Percentiles rank a stretch among this genome's conserved stretches.
phyloP scores from a whole-genome alignment of 2,113 vertebrate genomes.

The Tychaedon coryphoeus region DNA sequence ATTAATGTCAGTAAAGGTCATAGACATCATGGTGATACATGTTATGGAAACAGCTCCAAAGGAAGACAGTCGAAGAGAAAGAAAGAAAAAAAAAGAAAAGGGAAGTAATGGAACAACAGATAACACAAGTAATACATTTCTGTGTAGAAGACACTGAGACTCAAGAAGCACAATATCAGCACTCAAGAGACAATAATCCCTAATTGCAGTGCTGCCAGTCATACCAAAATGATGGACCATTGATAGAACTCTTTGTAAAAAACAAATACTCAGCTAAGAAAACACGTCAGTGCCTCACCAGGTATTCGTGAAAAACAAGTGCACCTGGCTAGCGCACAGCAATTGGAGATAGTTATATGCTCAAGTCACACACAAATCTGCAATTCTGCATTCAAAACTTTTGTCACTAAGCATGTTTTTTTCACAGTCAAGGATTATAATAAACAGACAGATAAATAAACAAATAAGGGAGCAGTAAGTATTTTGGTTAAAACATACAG shows the following conservation, averaged over 20 bases:
- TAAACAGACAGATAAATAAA: neutral
- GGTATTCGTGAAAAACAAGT: neutral
- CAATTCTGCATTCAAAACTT: neutral
- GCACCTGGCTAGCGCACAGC: neutral
- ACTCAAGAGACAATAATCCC: neutral
- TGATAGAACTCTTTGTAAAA: neutral
- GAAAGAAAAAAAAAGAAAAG: neutral
- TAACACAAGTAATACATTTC: neutral
- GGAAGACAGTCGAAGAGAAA: neutral
- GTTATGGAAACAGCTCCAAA: neutral
- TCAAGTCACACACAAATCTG: neutral
- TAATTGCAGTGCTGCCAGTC: neutral
- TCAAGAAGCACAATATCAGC: neutral
- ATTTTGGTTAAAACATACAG: neutral
- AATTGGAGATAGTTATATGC: neutral
- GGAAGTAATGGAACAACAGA: neutral
- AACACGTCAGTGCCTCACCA: neutral
- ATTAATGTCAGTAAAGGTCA: neutral
- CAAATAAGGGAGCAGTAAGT: neutral
- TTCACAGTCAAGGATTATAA: neutral
- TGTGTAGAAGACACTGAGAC: neutral
- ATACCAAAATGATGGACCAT: neutral
- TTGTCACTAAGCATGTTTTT: neutral
- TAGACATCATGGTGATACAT: neutral
- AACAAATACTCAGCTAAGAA: neutral